Evolutionary conservation across 1,140 invertebrate genomes (phyloP), one percentile per base, ranked within the genome.

Genomic region (Leptoteleia sp.): DNA sequence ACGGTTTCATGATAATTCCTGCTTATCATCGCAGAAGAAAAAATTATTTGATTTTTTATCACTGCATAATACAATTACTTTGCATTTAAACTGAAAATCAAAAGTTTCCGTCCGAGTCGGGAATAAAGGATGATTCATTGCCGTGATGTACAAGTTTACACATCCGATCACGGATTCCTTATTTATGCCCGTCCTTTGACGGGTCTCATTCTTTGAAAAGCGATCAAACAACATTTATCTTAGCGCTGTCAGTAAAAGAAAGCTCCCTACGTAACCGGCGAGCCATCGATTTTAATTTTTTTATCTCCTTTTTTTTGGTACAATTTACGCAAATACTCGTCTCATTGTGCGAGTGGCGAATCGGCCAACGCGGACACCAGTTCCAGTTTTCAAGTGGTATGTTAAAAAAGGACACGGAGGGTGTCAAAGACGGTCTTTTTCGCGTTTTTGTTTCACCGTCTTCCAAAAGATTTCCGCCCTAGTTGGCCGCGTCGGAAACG

Each of bases 391-490:
- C n/a, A n/a, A n/a, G n/a, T n/a, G n/a, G n/a, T n/a, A n/a, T n/a
- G n/a, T n/a, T n/a, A n/a, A n/a, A n/a, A n/a, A n/a, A n/a, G n/a
- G n/a, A n/a, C n/a, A n/a, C n/a, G n/a, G n/a, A n/a, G n/a, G n/a
- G n/a, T n/a, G n/a, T n/a, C n/a, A n/a, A n/a, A n/a, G n/a, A n/a
- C 22, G 3, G 22, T 25, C 22, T 25, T 25, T 12, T 40, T 27
- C 6, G 12, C 22, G 5, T 29, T 1, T 29, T 48, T 40, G 33
- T 62, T 48, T 48, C 9, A 48, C n/a, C n/a, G n/a, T n/a, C n/a
- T 50, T 62, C 7, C 43, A 38, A 62, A 62, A 50, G 59, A 64
- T 64, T 64, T 64, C 45, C 25, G 45, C 6, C 22, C 4, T 35
- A 50, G 15, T 40, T 40, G 45, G 40, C 11, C 25, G 25, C 31